Conservation (phyloP, 2,797 vertebrate genomes). For the Halcyon chelicuti region DNA sequence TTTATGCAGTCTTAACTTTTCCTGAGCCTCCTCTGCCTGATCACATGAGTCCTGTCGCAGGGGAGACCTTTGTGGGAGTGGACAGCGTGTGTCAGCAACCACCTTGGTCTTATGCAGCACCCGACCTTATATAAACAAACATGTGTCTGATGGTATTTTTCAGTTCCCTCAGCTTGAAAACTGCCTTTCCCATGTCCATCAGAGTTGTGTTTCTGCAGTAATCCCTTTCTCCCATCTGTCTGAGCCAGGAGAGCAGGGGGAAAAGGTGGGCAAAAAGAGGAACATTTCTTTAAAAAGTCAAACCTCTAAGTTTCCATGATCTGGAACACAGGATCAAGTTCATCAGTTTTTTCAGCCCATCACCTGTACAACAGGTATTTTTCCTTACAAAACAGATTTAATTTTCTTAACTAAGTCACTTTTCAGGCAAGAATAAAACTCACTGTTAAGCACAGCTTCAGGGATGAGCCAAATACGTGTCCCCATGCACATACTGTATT, state of each 20-base stretch:
- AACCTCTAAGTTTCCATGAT: not conserved
- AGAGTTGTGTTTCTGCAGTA: not conserved
- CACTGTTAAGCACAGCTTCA: not conserved
- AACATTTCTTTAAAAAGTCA: not conserved
- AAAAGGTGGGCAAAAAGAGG: not conserved
- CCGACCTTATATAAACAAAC: not conserved
- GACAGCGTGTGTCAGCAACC: not conserved
- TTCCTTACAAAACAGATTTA: not conserved
- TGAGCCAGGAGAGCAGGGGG: not conserved
- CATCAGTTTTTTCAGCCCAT: not conserved
- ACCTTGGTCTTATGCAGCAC: fast-evolving
- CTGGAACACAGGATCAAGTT: not conserved
- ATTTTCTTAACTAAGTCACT: not conserved
- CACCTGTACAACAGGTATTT: not conserved
- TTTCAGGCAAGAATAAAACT: not conserved
- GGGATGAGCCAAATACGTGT: not conserved
- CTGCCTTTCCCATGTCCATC: not conserved
- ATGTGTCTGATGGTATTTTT: not conserved
- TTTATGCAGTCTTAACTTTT: not conserved
- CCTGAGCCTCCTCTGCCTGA: not conserved
- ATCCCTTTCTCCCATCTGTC: not conserved
- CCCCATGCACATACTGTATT: no score
- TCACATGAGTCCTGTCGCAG: not conserved
- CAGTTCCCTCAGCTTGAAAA: not conserved
- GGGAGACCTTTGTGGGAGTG: not conserved